Conservation (phyloP, 2,113 vertebrate species). For the Gallinago jamesoni region DNA sequence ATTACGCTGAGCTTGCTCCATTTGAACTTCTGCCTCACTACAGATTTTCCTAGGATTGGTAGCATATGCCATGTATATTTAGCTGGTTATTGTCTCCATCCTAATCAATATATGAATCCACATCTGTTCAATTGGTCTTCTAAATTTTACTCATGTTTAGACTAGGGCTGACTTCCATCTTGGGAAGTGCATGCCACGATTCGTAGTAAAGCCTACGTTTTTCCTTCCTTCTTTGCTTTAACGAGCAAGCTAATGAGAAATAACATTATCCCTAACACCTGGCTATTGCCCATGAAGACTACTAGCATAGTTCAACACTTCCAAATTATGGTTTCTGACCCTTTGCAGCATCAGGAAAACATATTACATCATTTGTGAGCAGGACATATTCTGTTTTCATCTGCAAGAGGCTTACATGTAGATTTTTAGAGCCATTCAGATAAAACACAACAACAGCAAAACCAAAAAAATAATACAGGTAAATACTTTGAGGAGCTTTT, state of each 20-base stretch:
- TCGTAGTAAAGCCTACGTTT: neutral
- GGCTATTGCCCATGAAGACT: neutral
- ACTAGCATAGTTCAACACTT: neutral
- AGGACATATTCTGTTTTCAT: neutral
- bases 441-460: neutral
- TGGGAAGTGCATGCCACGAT: accelerated
- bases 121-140: neutral
- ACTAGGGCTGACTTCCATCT: neutral
- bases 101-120: neutral
- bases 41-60: neutral
- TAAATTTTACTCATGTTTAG: neutral
- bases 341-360: neutral
- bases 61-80: neutral
- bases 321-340: neutral
- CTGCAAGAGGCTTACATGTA: accelerated
- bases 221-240: neutral
- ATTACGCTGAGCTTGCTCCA: constrained; percentile 15
- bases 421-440: neutral
- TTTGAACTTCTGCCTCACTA: neutral
- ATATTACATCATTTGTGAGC: neutral
- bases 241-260: neutral
- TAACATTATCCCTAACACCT: neutral
- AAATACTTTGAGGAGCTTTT: neutral
- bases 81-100: neutral
- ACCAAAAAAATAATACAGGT: accelerated